A percentile compares a stretch with the other conserved stretches of the same genome.
Conservation (phyloP, 2,797 vertebrate species). For the Poecile montanus region DNA sequence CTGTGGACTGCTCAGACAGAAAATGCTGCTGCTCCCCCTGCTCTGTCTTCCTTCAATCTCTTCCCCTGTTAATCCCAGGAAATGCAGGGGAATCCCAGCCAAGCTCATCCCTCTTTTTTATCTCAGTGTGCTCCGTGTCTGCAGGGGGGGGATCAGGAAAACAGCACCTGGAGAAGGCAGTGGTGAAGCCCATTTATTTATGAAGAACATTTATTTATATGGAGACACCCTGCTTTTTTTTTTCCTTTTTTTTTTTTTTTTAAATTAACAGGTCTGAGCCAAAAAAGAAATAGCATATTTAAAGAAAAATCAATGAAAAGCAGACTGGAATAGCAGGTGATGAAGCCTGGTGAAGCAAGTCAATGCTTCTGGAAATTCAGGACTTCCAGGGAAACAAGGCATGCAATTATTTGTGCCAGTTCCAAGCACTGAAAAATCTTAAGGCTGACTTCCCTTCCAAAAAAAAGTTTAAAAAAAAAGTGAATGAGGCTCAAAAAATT, state of each 20-base stretch:
- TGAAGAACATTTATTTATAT: not conserved
- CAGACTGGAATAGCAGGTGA: not conserved
- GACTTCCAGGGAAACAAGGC: not conserved
- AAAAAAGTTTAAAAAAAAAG: not conserved
- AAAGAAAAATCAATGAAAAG: not conserved
- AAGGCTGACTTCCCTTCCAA: not conserved
- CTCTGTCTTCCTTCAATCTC: conserved; percentile 24
- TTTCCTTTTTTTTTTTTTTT: not conserved
- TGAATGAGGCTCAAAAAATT: not conserved
- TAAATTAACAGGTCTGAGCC: not conserved
- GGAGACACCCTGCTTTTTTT: not conserved
- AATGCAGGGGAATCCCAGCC: not conserved
- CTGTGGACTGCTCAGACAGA: conserved; percentile 6
- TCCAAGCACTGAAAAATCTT: not conserved
- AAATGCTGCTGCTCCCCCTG: not conserved
- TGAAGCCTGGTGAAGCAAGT: not conserved
- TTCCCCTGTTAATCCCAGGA: conserved; percentile 38
- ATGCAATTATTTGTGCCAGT: not conserved
- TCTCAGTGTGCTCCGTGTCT: not conserved
- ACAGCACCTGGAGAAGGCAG: not conserved
- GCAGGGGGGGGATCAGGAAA: not conserved
- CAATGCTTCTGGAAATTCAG: not conserved
- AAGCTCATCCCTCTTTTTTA: not conserved
- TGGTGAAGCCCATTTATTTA: not conserved
- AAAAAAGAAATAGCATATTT: not conserved